A percentile compares a stretch with the other conserved stretches of the same genome.
phyloP scores from a whole-genome alignment of 2,888 invertebrate genomes.

The Leptinotarsa rubiginosa region DNA sequence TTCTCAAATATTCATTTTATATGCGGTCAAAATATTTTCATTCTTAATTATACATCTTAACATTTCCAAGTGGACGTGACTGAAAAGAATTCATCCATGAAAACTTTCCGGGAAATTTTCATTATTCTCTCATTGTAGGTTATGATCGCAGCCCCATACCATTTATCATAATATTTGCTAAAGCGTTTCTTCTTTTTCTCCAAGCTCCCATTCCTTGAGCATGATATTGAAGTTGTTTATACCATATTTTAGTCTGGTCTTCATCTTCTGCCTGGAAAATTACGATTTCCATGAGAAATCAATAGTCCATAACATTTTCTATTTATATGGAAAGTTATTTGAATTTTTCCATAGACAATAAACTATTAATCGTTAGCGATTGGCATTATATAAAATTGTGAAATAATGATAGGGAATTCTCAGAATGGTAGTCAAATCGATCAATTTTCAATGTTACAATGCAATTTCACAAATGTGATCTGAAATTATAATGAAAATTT shows the following conservation, averaged over 20 bases:
- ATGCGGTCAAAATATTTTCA: too few relatives aligned
- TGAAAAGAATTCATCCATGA: neutral
- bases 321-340: neutral
- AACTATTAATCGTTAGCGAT: too few relatives aligned
- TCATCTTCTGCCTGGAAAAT: conserved; percentile 87
- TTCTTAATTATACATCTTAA: too few relatives aligned
- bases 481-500: too few relatives aligned
- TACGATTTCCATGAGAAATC: neutral
- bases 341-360: too few relatives aligned
- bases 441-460: too few relatives aligned
- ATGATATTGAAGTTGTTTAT: conserved; percentile 89
- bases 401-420: too few relatives aligned
- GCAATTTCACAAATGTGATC: too few relatives aligned
- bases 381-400: too few relatives aligned
- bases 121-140: conserved; percentile 26
- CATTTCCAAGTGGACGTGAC: neutral
- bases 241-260: conserved; percentile 89
- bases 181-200: conserved; percentile 90
- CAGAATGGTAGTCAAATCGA: too few relatives aligned
- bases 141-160: conserved; percentile 73
- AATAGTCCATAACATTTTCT: neutral
- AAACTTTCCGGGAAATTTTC: too few relatives aligned
- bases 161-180: conserved; percentile 98
- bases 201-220: conserved; percentile 93
- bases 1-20: too few relatives aligned